phyloP scores from a whole-genome alignment of 2,888 invertebrate genomes.

The Callyntrura sp. region DNA sequence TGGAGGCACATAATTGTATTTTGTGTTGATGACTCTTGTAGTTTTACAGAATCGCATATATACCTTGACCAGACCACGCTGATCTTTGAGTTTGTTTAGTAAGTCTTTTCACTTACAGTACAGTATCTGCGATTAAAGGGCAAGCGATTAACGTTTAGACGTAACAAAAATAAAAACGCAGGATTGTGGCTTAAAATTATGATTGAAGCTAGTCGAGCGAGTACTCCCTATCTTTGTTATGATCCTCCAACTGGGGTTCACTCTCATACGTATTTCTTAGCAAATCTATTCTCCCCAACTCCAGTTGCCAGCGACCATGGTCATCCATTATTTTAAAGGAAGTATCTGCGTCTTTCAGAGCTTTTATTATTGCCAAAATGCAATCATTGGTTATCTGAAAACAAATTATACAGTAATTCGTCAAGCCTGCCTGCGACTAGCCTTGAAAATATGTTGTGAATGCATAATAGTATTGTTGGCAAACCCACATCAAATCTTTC shows the following conservation, averaged over 20 bases:
- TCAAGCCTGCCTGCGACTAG: too few species aligned
- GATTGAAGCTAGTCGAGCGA: background rate
- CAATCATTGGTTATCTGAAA: conserved; percentile 75
- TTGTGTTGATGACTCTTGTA: too few species aligned
- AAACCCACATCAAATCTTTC: conserved; percentile 79
- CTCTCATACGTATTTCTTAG: conserved; percentile 77
- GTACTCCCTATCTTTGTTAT: conserved; percentile 74
- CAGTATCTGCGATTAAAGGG: background rate
- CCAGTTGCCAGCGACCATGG: conserved; percentile 79
- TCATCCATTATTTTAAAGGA: conserved; percentile 78
- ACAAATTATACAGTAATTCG: conserved; percentile 9
- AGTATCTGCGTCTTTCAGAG: conserved; percentile 61
- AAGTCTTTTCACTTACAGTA: too few species aligned
- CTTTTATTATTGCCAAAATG: conserved; percentile 58
- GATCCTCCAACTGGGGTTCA: conserved; percentile 77
- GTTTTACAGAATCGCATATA: too few species aligned
- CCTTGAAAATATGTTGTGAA: too few species aligned
- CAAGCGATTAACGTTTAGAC: background rate
- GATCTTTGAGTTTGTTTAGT: too few species aligned
- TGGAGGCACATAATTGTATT: too few species aligned
- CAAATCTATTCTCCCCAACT: conserved; percentile 70
- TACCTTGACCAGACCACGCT: too few species aligned
- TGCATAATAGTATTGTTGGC: too few species aligned
- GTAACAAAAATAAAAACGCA: conserved; percentile 8
- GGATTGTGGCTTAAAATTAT: background rate